phyloP scores from a whole-genome alignment of 1,140 invertebrate genomes.

The Andricus grossulariae region DNA sequence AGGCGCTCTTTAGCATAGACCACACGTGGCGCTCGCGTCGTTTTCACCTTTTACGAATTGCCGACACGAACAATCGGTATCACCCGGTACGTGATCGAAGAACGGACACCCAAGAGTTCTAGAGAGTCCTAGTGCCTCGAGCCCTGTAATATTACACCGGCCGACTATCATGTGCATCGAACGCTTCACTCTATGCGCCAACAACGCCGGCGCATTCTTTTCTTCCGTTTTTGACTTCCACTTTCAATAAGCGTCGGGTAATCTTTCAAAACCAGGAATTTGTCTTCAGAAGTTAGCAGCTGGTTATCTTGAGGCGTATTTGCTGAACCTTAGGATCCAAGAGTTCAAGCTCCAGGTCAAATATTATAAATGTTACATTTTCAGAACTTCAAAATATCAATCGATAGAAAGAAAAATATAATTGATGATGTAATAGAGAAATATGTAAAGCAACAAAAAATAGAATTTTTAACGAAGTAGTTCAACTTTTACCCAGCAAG shows the following conservation, averaged over 20 bases:
- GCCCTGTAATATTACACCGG: slow-evolving; percentile 66
- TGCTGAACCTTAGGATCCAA: no score
- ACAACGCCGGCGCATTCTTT: slow-evolving; percentile 43
- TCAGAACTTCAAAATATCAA: no score
- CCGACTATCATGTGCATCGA: slow-evolving; percentile 48
- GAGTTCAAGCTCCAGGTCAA: no score
- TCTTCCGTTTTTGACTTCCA: slow-evolving; percentile 46
- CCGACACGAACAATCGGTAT: slow-evolving; percentile 42
- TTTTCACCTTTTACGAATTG: slow-evolving; percentile 6
- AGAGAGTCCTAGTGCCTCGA: slow-evolving; percentile 61
- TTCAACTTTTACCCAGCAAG: no score
- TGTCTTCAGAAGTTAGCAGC: no score
- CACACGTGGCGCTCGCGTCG: slow-evolving; percentile 1
- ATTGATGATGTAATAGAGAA: no score
- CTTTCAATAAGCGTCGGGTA: slow-evolving; percentile 11
- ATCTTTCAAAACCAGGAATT: no score
- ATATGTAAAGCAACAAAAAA: no score
- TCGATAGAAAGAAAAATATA: no score
- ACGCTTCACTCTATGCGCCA: slow-evolving; percentile 33
- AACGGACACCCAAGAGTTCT: slow-evolving; percentile 60
- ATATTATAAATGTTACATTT: no score
- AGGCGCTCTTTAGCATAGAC: slow-evolving; percentile 24
- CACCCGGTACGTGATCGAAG: slow-evolving; percentile 61
- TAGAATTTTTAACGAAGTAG: no score
- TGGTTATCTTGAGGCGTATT: no score